Evolutionary conservation across 2,113 vertebrate genomes (phyloP).

Genomic region (Craseonycteris thonglongyai): DNA sequence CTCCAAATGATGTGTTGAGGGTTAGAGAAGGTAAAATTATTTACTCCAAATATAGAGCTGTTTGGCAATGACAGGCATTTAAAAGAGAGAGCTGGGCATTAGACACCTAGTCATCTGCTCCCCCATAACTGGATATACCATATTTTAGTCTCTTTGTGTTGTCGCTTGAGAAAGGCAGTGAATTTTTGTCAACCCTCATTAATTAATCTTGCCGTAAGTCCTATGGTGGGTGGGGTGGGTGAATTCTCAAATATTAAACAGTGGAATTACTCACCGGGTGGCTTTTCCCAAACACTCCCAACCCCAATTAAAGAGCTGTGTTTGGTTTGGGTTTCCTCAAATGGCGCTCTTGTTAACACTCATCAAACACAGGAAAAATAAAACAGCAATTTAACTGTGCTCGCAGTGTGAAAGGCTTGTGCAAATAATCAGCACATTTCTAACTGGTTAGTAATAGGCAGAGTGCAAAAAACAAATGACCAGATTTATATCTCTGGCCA

Average conservation of each 20-base stretch:
- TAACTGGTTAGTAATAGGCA: constrained; percentile 62
- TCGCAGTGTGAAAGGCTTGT: constrained; percentile 61
- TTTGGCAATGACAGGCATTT: not conserved
- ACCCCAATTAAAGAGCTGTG: constrained; percentile 61
- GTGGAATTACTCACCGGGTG: constrained; percentile 64
- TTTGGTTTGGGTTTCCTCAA: constrained; percentile 70
- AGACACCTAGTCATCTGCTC: not conserved
- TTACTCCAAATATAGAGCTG: not conserved
- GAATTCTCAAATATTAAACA: constrained; percentile 45
- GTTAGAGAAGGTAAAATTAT: not conserved
- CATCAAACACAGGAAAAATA: constrained; percentile 72
- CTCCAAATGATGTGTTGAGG: not conserved
- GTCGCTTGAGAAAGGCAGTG: not conserved
- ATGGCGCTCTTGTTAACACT: constrained; percentile 70
- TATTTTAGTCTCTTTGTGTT: not conserved
- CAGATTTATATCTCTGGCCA: constrained; percentile 62
- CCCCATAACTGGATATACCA: not conserved
- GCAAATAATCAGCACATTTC: constrained; percentile 65
- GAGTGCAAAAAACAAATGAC: constrained; percentile 58
- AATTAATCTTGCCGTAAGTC: constrained; percentile 48
- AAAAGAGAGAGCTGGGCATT: not conserved
- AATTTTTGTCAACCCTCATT: constrained; percentile 41
- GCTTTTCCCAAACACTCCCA: constrained; percentile 65
- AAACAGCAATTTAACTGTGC: constrained; percentile 68
- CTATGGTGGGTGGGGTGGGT: not conserved